Percentiles rank a stretch among this genome's conserved stretches.
These are phyloP conservation scores for Drosophila nigromelanica DNA, from an alignment of 1,140 invertebrate genomes.

Conservation along the genomic window DNA sequence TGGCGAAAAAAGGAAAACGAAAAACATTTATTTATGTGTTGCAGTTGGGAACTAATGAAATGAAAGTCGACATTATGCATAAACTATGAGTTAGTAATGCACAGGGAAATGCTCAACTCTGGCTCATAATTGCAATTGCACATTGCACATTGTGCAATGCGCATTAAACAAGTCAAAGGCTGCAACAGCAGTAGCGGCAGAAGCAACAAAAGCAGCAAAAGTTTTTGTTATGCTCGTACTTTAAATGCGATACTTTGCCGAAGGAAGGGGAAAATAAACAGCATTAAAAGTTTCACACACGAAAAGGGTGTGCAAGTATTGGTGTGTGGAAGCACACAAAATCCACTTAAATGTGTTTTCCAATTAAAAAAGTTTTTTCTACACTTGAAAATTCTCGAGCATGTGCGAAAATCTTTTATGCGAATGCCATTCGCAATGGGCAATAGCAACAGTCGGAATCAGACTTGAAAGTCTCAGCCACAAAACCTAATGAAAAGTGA, in stretches of 20 bases:
- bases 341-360: constrained; percentile 83
- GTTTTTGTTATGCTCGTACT: constrained; percentile 47
- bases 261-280: constrained; percentile 57
- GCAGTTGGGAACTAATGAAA: constrained; percentile 67
- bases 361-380: constrained; percentile 81
- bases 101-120: constrained; percentile 54
- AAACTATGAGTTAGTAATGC: constrained; percentile 75
- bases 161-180: constrained; percentile 17
- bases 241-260: constrained; percentile 60
- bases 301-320: background rate
- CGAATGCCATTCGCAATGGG: constrained; percentile 71
- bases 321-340: constrained; percentile 41
- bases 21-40: constrained; percentile 40
- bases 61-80: constrained; percentile 52
- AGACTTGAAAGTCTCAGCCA: constrained; percentile 38
- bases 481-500: constrained; percentile 82
- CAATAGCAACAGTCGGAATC: constrained; percentile 54
- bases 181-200: constrained; percentile 10
- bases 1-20: constrained; percentile 9
- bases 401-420: constrained; percentile 82
- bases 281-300: constrained; percentile 72
- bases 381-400: constrained; percentile 78
- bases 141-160: constrained; percentile 32
- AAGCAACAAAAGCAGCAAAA: constrained; percentile 27
- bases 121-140: constrained; percentile 65